phyloP scores from a whole-genome alignment of 1,140 invertebrate species.

The Dinoponera quadriceps region DNA sequence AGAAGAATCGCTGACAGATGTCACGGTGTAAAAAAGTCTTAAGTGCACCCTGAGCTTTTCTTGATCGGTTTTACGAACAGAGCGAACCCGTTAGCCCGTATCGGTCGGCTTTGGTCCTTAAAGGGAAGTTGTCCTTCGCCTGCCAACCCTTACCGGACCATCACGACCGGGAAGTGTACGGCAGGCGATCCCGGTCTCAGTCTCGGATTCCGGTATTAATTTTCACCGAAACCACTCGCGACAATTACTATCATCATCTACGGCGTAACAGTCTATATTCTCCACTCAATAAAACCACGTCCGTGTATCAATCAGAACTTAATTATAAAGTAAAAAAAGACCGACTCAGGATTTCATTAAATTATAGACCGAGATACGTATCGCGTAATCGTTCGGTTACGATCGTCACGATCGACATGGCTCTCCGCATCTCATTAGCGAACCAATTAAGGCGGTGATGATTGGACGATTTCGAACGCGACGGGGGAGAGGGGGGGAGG shows the following conservation, averaged over 20 bases:
- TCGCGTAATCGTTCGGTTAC: neutral
- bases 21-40: constrained; percentile 33
- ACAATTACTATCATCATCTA: neutral
- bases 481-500: neutral
- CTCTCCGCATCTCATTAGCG: neutral
- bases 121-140: constrained; percentile 78
- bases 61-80: constrained; percentile 66
- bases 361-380: neutral
- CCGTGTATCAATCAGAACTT: constrained; percentile 1
- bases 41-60: constrained; percentile 43
- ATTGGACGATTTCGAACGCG: neutral
- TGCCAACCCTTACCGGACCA: constrained; percentile 51
- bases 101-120: constrained; percentile 76
- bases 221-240: neutral
- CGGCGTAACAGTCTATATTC: neutral
- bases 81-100: constrained; percentile 78
- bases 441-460: neutral
- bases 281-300: neutral
- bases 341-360: neutral
- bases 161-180: constrained; percentile 4
- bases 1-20: constrained; percentile 49
- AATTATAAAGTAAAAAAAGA: neutral
- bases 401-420: neutral
- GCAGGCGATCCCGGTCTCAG: neutral
- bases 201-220: constrained; percentile 8